These are phyloP conservation scores for Augiades crinisus DNA, from an alignment of 2,888 invertebrate genomes.

Conservation along the genomic window DNA sequence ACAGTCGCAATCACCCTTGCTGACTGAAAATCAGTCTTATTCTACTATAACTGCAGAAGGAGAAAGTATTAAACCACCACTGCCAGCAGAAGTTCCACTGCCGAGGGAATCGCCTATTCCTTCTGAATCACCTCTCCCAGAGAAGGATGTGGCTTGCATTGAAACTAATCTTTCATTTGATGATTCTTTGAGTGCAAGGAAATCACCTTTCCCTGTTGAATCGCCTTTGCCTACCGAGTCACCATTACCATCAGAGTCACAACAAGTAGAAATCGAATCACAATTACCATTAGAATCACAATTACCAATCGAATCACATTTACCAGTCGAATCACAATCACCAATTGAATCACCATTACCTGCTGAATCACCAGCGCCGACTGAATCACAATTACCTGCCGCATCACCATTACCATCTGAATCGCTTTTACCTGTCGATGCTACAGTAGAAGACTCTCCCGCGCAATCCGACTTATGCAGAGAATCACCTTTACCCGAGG, in stretches of 20 bases:
- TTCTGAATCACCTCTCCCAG: conserved; percentile 30
- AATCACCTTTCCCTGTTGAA: conserved; percentile 12
- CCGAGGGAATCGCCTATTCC: conserved; percentile 36
- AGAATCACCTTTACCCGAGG: conserved; percentile 16
- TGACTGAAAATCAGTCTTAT: conserved; percentile 8
- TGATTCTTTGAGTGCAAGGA: neutral
- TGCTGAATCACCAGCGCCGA: conserved; percentile 34
- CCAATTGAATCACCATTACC: conserved; percentile 42
- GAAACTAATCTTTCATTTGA: conserved; percentile 2
- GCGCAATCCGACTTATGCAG: conserved; percentile 7
- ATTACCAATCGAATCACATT: conserved; percentile 36
- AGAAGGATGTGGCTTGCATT: conserved; percentile 1
- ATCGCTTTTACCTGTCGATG: conserved; percentile 28
- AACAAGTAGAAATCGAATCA: conserved; percentile 38
- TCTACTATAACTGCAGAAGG: conserved; percentile 14
- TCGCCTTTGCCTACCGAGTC: neutral
- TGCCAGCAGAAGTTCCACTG: conserved; percentile 36
- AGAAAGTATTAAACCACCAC: conserved; percentile 29
- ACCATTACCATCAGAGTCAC: neutral
- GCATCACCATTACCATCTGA: conserved; percentile 34
- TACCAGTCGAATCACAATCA: conserved; percentile 38
- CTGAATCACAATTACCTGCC: conserved; percentile 31
- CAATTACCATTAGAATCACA: conserved; percentile 37
- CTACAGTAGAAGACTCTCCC: conserved; percentile 16
- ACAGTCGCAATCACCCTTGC: conserved; percentile 31